Conservation (phyloP, 2,888 invertebrate species). For the Rhagophthalmus giganteus region DNA sequence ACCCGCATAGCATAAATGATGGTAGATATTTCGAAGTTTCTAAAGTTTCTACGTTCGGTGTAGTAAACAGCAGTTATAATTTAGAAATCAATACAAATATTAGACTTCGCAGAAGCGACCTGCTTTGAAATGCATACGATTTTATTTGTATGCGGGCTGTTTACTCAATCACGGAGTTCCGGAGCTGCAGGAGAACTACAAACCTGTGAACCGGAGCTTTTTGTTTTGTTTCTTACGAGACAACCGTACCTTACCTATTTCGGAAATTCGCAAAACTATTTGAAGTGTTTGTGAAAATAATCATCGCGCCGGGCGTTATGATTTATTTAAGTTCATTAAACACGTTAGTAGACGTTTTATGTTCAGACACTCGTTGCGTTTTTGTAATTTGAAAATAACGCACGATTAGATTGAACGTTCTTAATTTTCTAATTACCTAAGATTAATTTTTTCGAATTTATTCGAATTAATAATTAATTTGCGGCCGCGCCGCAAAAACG, state of each 20-base stretch:
- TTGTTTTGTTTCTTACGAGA: slow-evolving; percentile 22
- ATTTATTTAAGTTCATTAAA: too few species aligned
- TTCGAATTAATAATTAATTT: too few species aligned
- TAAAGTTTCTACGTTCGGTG: slow-evolving; percentile 20
- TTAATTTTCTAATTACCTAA: too few species aligned
- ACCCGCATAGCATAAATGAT: slow-evolving; percentile 26
- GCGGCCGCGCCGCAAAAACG: too few species aligned
- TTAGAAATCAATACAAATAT: slow-evolving; percentile 35
- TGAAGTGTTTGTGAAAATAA: too few species aligned
- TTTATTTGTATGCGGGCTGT: slow-evolving; percentile 35
- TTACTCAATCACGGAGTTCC: slow-evolving; percentile 30
- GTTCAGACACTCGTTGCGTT: too few species aligned
- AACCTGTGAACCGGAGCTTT: slow-evolving; percentile 18
- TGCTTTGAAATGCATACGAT: slow-evolving; percentile 34
- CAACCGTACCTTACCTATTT: slow-evolving; percentile 11
- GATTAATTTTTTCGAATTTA: too few species aligned
- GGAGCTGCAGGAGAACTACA: slow-evolving; percentile 18
- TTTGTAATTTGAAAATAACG: too few species aligned
- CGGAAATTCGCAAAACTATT: slow-evolving; percentile 15
- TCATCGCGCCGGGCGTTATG: too few species aligned
- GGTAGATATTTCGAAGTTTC: slow-evolving; percentile 25
- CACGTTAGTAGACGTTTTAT: too few species aligned
- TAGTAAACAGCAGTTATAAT: slow-evolving; percentile 34
- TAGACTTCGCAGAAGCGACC: slow-evolving; percentile 33
- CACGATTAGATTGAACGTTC: too few species aligned